A percentile compares a stretch with the other conserved stretches of the same genome.
These are phyloP conservation scores for Drosophila punjabiensis DNA, from an alignment of 1,140 invertebrate genomes.

Conservation along the genomic window DNA sequence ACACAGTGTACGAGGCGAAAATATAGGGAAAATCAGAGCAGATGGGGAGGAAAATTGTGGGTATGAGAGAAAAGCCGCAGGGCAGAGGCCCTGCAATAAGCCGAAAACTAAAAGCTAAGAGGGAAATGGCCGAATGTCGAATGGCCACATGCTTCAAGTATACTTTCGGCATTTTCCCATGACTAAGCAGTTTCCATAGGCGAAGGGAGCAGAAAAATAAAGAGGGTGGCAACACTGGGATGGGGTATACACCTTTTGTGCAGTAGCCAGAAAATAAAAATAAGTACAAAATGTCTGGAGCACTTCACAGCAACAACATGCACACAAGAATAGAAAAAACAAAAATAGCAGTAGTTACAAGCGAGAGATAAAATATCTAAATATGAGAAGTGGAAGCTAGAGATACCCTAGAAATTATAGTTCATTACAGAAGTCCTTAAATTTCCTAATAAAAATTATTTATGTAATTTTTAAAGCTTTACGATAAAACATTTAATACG, in stretches of 20 bases:
- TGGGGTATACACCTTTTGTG: conserved; percentile 58
- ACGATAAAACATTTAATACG: background rate
- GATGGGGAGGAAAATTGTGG: conserved; percentile 6
- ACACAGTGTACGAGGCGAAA: conserved; percentile 18
- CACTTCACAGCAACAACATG: conserved; percentile 36
- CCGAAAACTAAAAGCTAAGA: conserved; percentile 54
- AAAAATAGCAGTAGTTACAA: conserved; percentile 19
- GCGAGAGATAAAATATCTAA: background rate
- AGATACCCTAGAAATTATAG: background rate
- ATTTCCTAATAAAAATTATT: background rate
- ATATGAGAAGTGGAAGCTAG: too few relatives aligned
- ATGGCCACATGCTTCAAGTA: conserved; percentile 58
- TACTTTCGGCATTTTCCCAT: conserved; percentile 69
- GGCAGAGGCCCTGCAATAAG: conserved; percentile 60
- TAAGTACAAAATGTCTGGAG: conserved; percentile 58
- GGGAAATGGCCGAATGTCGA: conserved; percentile 49
- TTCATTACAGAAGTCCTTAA: background rate
- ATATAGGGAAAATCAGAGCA: conserved; percentile 16
- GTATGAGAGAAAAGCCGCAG: conserved; percentile 16
- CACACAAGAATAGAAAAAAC: conserved; percentile 14
- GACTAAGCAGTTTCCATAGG: conserved; percentile 69
- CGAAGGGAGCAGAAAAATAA: background rate
- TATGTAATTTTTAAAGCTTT: background rate
- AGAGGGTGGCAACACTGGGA: background rate
- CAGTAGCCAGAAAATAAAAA: conserved; percentile 50